Percentiles rank a stretch among this genome's conserved stretches.
Conservation (phyloP, 2,888 invertebrate genomes). For the Rosalia funebris region DNA sequence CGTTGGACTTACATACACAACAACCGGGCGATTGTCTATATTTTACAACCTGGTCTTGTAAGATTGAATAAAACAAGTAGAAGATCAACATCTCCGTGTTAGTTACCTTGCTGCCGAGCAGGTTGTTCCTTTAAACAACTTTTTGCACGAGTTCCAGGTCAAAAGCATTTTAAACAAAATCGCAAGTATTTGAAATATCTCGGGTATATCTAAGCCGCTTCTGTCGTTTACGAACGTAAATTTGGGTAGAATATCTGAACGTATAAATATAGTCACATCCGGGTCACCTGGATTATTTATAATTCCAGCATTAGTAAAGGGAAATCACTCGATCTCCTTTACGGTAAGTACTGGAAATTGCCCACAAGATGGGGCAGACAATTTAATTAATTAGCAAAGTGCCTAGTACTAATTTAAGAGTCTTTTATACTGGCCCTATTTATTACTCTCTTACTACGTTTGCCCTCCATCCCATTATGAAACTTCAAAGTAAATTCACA, state of each 20-base stretch:
- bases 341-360: slow-evolving; percentile 21
- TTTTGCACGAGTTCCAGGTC: slow-evolving; percentile 27
- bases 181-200: slow-evolving; percentile 18
- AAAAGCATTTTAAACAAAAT: slow-evolving; percentile 34
- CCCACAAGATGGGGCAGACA: slow-evolving; percentile 17
- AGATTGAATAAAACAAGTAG: slow-evolving; percentile 45
- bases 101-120: slow-evolving; percentile 40
- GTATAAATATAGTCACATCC: slow-evolving; percentile 23
- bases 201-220: not conserved
- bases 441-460: no score
- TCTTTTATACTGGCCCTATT: no score
- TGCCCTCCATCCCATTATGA: no score
- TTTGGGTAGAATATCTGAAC: slow-evolving; percentile 17
- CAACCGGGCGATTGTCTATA: slow-evolving; percentile 42
- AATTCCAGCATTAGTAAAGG: slow-evolving; percentile 14
- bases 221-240: slow-evolving; percentile 12
- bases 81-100: slow-evolving; percentile 44
- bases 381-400: slow-evolving; percentile 3
- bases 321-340: slow-evolving; percentile 24
- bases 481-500: no score
- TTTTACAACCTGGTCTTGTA: slow-evolving; percentile 45
- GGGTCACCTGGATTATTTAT: slow-evolving; percentile 25
- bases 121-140: slow-evolving; percentile 32
- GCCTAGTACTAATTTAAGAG: not conserved
- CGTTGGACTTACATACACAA: slow-evolving; percentile 38